Evolutionary conservation across 2,888 invertebrate species (phyloP), one percentile per base, ranked within the genome.

Genomic region (Drosophila siamana): DNA sequence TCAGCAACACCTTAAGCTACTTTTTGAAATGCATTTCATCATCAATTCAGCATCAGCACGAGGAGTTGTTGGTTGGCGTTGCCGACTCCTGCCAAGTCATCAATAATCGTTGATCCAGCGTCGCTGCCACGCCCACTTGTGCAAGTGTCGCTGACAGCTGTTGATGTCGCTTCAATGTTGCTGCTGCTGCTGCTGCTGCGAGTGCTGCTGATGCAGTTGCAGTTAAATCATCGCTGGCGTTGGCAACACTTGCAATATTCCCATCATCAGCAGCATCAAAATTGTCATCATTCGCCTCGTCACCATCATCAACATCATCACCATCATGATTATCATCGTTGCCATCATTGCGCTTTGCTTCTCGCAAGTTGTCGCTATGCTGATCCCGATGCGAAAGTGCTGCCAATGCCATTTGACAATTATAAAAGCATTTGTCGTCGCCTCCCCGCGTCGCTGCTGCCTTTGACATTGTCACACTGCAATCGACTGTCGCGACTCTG

Each of bases 41-140:
- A 90, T 89, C 81, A 81, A 87, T 90, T 89, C 84, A 80, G 68
- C 88, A 89, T 89, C 89, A 89, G 90, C 89, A 89, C 47, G 71
- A 75, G 52, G 38, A 44, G 52, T 33, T 57, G 22, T 43, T 71
- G 61, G 61, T 33, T 33, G 22, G 47, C 52, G 44, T 26, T 74
- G 59, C 69, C 56, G 54, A 60, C 69, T 73, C 52, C 63, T 57
- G 80, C 73, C 78, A 78, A 83, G 89, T 83, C 89, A 90, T 89
- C 85, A 85, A 85, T 85, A 88, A 88, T 86, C 88, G 85, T 80
- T 85, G 85, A 88, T 84, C 82, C 86, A 66, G 60, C 74, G 73
- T 54, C 70, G 73, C 41, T 55, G 67, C 66, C 78, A 74, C 74
- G 68, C 78, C 80, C 84, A 65, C 62, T 70, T 62, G 48, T 41